Conservation (phyloP, 2,888 invertebrate genomes). For the Dimorphilus gyrociliatus region DNA sequence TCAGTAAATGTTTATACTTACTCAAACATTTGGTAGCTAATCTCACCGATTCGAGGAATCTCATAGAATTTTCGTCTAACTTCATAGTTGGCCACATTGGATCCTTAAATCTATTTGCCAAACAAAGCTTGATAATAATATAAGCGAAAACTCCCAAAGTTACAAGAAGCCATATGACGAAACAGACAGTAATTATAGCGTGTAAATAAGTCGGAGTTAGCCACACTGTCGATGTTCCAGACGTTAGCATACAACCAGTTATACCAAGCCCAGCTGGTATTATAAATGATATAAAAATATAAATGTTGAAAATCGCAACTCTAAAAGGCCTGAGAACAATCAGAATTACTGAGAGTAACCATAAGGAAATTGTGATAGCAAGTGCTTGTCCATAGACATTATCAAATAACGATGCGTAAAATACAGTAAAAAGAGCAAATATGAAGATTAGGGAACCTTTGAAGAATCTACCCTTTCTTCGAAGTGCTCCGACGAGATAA, state of each 20-base stretch:
- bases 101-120: too few species aligned
- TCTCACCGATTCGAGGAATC: too few species aligned
- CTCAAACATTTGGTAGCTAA: too few species aligned
- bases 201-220: constrained; percentile 16
- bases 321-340: constrained; percentile 20
- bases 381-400: constrained; percentile 16
- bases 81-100: too few species aligned
- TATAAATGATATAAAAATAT: constrained; percentile 15
- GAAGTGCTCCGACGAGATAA: too few species aligned
- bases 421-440: constrained; percentile 16
- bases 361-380: constrained; percentile 12
- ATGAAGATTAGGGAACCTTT: constrained; percentile 16
- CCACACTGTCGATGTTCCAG: constrained; percentile 11
- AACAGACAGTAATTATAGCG: too few species aligned
- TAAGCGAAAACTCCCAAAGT: too few species aligned
- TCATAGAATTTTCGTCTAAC: too few species aligned
- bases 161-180: too few species aligned
- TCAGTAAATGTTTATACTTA: not conserved
- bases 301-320: constrained; percentile 18
- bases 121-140: too few species aligned
- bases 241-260: constrained; percentile 16
- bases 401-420: constrained; percentile 17
- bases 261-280: constrained; percentile 16
- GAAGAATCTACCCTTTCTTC: too few species aligned
- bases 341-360: constrained; percentile 11